Evolutionary conservation across 2,888 invertebrate species (phyloP).

Genomic region (Icerya purchasi): DNA sequence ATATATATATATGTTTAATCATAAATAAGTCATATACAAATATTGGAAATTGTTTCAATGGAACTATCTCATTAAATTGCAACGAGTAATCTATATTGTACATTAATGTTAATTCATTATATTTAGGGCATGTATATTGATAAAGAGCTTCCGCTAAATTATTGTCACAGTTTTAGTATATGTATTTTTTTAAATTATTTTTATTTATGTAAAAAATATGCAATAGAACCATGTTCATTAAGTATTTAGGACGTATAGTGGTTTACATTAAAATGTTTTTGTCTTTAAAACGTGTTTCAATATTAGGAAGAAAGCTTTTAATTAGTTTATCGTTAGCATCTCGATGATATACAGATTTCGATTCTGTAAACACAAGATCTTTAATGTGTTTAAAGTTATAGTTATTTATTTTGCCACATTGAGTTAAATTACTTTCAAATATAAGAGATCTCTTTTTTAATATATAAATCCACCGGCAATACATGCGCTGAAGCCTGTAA

Average conservation of each 20-base stretch:
- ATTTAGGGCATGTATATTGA: neutral
- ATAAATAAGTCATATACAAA: neutral
- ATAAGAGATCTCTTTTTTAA: neutral
- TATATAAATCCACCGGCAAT: neutral
- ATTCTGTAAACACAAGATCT: neutral
- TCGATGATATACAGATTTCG: neutral
- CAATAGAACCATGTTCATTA: neutral
- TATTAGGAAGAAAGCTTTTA: neutral
- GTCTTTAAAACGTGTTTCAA: neutral
- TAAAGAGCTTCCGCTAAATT: neutral
- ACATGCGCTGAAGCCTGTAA: neutral
- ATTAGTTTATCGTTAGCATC: neutral
- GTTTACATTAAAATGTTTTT: neutral
- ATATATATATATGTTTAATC: neutral
- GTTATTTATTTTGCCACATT: neutral
- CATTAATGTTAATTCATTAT: neutral
- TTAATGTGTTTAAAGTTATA: neutral
- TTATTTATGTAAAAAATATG: neutral
- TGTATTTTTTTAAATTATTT: neutral
- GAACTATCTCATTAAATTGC: neutral
- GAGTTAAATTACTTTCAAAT: neutral
- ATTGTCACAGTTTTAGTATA: neutral
- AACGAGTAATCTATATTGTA: neutral
- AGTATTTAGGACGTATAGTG: neutral
- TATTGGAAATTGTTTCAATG: neutral